Conservation (phyloP, 2,797 vertebrate species). For the Arctocebus calabarensis region DNA sequence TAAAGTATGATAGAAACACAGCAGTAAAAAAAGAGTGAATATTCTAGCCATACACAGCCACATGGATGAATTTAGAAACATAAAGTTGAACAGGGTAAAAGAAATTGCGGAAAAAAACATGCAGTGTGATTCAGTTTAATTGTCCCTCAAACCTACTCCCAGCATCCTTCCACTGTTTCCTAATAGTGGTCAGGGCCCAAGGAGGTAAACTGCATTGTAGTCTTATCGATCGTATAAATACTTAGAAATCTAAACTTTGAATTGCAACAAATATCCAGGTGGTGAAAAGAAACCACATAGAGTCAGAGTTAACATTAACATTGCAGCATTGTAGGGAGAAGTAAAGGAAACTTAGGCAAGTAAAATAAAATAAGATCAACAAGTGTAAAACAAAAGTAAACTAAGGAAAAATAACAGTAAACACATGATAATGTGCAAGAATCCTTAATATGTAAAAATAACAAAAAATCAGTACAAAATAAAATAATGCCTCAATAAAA, state of each 20-base stretch:
- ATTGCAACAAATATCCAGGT: neutral
- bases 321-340: neutral
- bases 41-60: neutral
- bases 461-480: neutral
- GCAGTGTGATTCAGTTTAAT: neutral
- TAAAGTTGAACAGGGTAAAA: neutral
- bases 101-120: neutral
- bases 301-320: neutral
- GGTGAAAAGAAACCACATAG: neutral
- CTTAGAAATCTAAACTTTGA: neutral
- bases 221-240: neutral
- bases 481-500: neutral
- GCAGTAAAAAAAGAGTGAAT: neutral
- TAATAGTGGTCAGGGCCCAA: neutral
- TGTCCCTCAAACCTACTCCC: neutral
- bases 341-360: neutral
- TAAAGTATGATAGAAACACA: neutral
- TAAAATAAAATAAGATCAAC: neutral
- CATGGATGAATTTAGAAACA: neutral
- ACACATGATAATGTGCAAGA: neutral
- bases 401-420: neutral
- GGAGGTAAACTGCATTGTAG: fast-evolving
- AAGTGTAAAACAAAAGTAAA: slow-evolving; percentile 15
- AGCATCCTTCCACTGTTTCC: neutral
- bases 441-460: neutral